phyloP scores from a whole-genome alignment of 2,888 invertebrate species.

The Noctua janthe region DNA sequence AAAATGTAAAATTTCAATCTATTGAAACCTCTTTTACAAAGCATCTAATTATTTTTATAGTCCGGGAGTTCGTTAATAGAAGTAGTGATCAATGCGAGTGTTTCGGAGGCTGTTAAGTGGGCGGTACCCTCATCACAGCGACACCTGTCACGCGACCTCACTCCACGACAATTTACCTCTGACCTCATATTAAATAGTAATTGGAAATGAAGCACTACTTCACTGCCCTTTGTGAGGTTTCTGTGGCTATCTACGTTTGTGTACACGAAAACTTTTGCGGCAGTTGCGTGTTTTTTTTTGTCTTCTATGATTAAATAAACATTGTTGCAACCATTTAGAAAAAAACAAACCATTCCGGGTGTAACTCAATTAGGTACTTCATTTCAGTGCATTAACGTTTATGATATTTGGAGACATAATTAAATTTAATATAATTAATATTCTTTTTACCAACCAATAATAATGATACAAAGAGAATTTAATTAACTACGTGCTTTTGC shows the following conservation, averaged over 20 bases:
- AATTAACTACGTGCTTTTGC: conserved; percentile 36
- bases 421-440: conserved; percentile 10
- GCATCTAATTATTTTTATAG: conserved; percentile 8
- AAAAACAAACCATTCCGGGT: no score
- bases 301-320: no score
- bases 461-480: conserved; percentile 10
- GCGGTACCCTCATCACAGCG: conserved; percentile 72
- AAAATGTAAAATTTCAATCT: not conserved
- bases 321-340: no score
- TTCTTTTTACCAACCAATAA: conserved; percentile 19
- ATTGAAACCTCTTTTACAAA: conserved; percentile 5
- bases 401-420: not conserved
- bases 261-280: not conserved
- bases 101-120: conserved; percentile 58
- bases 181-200: conserved; percentile 72
- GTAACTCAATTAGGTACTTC: not conserved
- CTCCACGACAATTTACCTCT: conserved; percentile 68
- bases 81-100: conserved; percentile 62
- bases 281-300: not conserved
- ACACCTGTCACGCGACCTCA: conserved; percentile 71
- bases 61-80: conserved; percentile 51
- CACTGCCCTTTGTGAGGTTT: conserved; percentile 28
- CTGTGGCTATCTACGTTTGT: not conserved
- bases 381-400: not conserved
- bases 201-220: conserved; percentile 64